Conservation (phyloP, 2,888 invertebrate genomes). For the Adineta ricciae region DNA sequence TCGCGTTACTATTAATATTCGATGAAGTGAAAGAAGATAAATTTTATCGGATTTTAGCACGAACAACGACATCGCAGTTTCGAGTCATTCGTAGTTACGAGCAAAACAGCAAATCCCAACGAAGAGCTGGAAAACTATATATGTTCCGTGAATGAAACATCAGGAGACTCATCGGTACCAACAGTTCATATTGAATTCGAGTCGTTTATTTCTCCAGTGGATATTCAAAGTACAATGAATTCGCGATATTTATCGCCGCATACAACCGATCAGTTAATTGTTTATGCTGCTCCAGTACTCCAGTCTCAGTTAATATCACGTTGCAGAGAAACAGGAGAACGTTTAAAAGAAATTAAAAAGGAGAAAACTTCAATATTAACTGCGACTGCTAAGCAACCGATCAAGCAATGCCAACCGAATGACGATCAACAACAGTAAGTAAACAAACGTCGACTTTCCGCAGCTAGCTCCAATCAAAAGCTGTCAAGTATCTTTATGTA, state of each 20-base stretch:
- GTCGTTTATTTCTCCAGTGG: background rate
- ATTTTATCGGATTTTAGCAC: background rate
- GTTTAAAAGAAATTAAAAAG: slow-evolving; percentile 3
- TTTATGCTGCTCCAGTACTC: background rate
- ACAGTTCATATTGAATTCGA: background rate
- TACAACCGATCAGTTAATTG: background rate
- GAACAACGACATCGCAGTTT: slow-evolving; percentile 11
- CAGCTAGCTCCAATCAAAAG: no score
- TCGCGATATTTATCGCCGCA: background rate
- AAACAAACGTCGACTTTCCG: background rate
- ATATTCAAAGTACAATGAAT: background rate
- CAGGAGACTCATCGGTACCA: background rate
- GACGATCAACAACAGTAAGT: slow-evolving; percentile 16
- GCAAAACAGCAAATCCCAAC: background rate
- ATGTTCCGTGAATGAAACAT: background rate
- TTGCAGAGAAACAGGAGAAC: background rate
- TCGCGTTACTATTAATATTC: background rate
- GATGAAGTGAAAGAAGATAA: background rate
- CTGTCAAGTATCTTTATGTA: no score
- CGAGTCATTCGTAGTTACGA: background rate
- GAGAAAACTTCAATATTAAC: background rate
- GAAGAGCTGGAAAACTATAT: slow-evolving; percentile 10
- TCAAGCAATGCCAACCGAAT: background rate
- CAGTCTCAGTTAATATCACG: background rate
- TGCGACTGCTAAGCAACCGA: background rate